These are phyloP conservation scores for Danio rerio DNA, from an alignment of 2,113 vertebrate species.

Conservation along the genomic window GRCz12tu NC_133180.1:54458501-54459000, in stretches of 20 bases:
- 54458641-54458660: neutral
- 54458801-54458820: conserved; percentile 53
- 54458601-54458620: neutral
- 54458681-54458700: neutral
- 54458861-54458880: conserved; percentile 61
- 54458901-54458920: conserved; percentile 75
- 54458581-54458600: neutral
- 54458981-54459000: conserved; percentile 73
- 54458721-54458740: conserved; percentile 65
- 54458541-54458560: conserved; percentile 68
- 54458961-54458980: conserved; percentile 70
- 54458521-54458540: conserved; percentile 66
- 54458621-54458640: conserved; percentile 26
- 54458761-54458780: conserved; percentile 68
- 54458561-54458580: neutral
- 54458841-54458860: conserved; percentile 7
- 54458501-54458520: conserved; percentile 65
- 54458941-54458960: conserved; percentile 70
- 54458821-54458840: conserved; percentile 36
- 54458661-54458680: conserved; percentile 13
- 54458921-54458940: conserved; percentile 67
- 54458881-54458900: conserved; percentile 73
- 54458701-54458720: conserved; percentile 5
- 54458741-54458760: conserved; percentile 63
- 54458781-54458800: conserved; percentile 66